These are phyloP conservation scores for Periparus ater DNA, from an alignment of 2,797 vertebrate species.

Conservation along the genomic window DNA sequence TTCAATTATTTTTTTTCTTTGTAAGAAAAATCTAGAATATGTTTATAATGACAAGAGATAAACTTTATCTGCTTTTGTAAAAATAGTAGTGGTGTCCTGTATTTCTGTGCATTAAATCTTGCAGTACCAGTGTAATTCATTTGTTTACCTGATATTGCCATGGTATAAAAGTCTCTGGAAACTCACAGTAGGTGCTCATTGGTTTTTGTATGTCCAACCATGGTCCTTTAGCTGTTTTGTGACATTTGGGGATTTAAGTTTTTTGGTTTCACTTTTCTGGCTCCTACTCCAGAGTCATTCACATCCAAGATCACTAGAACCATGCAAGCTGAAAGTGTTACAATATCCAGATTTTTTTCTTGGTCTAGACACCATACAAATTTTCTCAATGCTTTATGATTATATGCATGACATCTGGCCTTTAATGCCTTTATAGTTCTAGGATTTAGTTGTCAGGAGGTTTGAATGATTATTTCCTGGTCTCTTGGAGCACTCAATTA, in stretches of 20 bases:
- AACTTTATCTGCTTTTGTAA: not conserved
- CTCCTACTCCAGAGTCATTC: not conserved
- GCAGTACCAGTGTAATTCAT: not conserved
- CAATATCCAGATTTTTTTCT: not conserved
- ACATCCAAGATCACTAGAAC: not conserved
- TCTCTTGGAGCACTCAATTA: constrained; percentile 6
- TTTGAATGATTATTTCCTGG: constrained; percentile 38
- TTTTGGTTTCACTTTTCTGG: not conserved
- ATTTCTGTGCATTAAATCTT: not conserved
- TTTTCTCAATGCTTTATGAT: not conserved
- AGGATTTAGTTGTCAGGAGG: constrained; percentile 6
- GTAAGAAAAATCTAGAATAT: not conserved
- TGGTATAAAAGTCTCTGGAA: not conserved
- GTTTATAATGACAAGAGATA: not conserved
- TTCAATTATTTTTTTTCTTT: not conserved
- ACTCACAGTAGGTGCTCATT: not conserved
- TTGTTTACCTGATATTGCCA: not conserved
- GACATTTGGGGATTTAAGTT: not conserved
- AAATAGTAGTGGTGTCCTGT: not conserved
- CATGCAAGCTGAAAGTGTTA: not conserved
- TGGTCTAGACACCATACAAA: not conserved
- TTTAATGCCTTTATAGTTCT: constrained; percentile 25
- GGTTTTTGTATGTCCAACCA: not conserved
- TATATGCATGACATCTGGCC: not conserved
- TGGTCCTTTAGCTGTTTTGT: not conserved